Evolutionary conservation across 2,888 invertebrate species (phyloP), one percentile per base, ranked within the genome.

Genomic region (Brenthis ino): DNA sequence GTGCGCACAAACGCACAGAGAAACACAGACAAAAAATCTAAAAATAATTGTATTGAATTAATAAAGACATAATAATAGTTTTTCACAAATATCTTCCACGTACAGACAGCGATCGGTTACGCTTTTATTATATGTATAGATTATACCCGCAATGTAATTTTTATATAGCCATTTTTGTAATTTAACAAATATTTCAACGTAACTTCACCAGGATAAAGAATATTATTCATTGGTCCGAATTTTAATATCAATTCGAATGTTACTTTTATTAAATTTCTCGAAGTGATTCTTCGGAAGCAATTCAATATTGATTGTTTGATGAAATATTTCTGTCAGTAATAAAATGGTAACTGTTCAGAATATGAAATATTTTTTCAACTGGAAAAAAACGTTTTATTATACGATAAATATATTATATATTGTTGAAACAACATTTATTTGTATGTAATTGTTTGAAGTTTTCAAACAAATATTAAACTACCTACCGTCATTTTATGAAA

Each of bases 261-360:
- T 64, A 69, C 71, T 64, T 71, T 71, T 71, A 71, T 71, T 71
- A 69, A 71, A 69, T 71, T 64, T 71, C 71, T 66, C 55, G 37
- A 47, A 55, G 60, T 60, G 71, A 68, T 66, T 71, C 71, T 69
- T 69, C 64, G 50, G 64, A 66, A 66, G 65, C 65, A 69, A 69
- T 71, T 56, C 64, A 64, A 64, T 69, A 71, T 67, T 71, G 66
- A 71, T 67, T 69, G 64, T 71, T 71, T 64, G 64, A 71, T 67
- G 64, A 69, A 71, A 67, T 64, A 67, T 66, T 69, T 71, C 64
- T 47, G 60, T 24, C 51, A 57, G 68, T 66, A 67, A 56, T 63
- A 56, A 67, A 67, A 63, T 43, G 47, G 55, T 56, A 53, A n/a
- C 56, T 64, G 64, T 55, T 64, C 64, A 20, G 56, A 69, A 64